Evolutionary conservation across 1,140 invertebrate genomes (phyloP), one percentile per base, ranked within the genome.

Genomic region (Sarcophaga bullata): DNA sequence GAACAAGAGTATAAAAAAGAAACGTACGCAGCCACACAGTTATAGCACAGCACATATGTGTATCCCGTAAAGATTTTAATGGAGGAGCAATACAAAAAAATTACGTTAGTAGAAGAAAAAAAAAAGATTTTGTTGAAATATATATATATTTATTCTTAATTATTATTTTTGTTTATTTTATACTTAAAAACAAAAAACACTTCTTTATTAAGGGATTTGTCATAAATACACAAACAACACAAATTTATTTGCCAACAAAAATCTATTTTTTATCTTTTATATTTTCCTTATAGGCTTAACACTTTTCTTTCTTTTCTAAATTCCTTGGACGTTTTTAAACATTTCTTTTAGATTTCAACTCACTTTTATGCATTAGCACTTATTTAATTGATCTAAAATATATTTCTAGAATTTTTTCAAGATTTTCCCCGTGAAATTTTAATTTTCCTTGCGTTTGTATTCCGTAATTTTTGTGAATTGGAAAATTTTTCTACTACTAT

Each of bases 401-500:
- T 25, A 25, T 68, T 68, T 37, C 4, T 68, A 25, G 17, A 19
- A 68, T 19, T 17, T 19, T 19, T 8, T 68, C 19, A 25, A 17
- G n/a, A 68, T 68, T 68, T 68, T 68, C 4, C n/a, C 62, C 62
- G 17, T 68, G 10, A 68, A 68, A 19, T 68, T 68, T 19, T 2
- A 68, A 78, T 52, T 52, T 37, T 78, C 50, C 19, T 78, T 50
- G 47, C 48, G 75, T 78, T 49, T 78, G 19, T 78, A 50, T 68
- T 19, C 62, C 62, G 62, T 68, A 68, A 19, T 68, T 68, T 68
- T 68, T 68, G 62, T 78, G 75, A 78, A 78, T 78, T 78, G 75
- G 73, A 78, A 78, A 78, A 52, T 78, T 78, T 78, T 78, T 78
- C 75, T 78, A 78, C 75, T 50, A 78, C 73, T 76, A 49, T 76